phyloP scores from a whole-genome alignment of 1,140 invertebrate genomes.

The Orchesella cincta region DNA sequence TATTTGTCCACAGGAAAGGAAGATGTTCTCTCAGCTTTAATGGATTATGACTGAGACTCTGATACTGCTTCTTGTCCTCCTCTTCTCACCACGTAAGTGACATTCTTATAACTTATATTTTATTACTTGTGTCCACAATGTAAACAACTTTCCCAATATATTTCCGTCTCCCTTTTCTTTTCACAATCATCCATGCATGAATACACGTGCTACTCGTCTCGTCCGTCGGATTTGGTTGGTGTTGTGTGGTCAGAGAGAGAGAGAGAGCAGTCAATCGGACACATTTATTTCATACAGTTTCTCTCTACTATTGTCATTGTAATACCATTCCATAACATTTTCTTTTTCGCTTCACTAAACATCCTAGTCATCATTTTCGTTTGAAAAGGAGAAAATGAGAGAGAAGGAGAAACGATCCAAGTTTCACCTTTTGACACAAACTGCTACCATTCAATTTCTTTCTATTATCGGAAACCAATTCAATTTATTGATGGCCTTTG shows the following conservation, averaged over 20 bases:
- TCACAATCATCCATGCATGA: background rate
- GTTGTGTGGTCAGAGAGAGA: background rate
- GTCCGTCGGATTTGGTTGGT: background rate
- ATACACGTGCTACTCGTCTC: background rate
- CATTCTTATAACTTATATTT: background rate
- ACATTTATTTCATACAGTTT: too few relatives aligned
- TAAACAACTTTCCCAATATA: background rate
- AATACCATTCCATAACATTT: background rate
- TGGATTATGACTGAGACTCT: conserved; percentile 46
- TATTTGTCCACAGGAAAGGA: conserved; percentile 11
- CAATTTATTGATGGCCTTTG: too few relatives aligned
- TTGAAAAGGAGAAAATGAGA: too few relatives aligned
- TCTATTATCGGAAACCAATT: too few relatives aligned
- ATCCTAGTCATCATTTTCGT: too few relatives aligned
- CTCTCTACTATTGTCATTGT: background rate
- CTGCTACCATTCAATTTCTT: too few relatives aligned
- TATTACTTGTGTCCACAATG: background rate
- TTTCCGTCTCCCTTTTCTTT: background rate
- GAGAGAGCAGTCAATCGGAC: too few relatives aligned
- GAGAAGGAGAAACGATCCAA: too few relatives aligned
- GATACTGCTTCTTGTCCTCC: conserved; percentile 35
- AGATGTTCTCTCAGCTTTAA: conserved; percentile 43
- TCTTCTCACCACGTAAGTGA: conserved; percentile 40
- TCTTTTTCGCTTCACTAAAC: background rate
- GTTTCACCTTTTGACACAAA: too few relatives aligned